Base-by-base conservation (phyloP, 2,888 invertebrate species). In the Periphyllus acericola region DNA sequence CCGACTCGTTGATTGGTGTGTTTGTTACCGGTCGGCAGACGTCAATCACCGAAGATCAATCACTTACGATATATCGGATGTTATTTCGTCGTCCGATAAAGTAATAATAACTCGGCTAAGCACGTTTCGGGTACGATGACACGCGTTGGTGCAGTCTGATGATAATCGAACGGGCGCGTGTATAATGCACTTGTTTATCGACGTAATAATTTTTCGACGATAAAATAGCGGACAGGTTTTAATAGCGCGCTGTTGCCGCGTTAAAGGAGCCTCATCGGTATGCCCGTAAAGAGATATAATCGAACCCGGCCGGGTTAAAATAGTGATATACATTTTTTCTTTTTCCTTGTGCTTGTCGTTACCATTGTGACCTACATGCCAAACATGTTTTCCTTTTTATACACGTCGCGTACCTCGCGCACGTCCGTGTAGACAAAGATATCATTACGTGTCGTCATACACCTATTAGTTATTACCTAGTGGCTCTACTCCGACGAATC, bases 361-460 rank as follows among this genome's bases (percentile, higher is more conserved):
- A 55, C 29, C n/a, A 36, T 78, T 34, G 52, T 79, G 55, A 79
- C 85, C 79, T 55, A 85, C 79, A 85, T 72, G 71, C 55, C 52
- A 72, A 72, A 85, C 85, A 55, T 36, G 85, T 85, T 85, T 79
- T 79, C 71, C 71, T 71, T 66, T 46, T 55, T 1, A 55, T 55
- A 55, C n/a, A n/a, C 3, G 55, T 55, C 55, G 6, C 21, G 5
- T 21, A 55, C 9, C n/a, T n/a, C n/a, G n/a, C n/a, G n/a, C n/a
- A n/a, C n/a, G n/a, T n/a, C n/a, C n/a, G n/a, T n/a, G n/a, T n/a
- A n/a, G n/a, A n/a, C n/a, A n/a, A n/a, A n/a, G n/a, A 21, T 55
- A 11, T 52, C 14, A 52, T 46, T 9, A 52, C 17, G 9, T 52
- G 6, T 36, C 36, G 3, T 3, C 6, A 36, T 36, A 36, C 9